phyloP scores from a whole-genome alignment of 2,888 invertebrate genomes.

The Platycheirus rosarum region DNA sequence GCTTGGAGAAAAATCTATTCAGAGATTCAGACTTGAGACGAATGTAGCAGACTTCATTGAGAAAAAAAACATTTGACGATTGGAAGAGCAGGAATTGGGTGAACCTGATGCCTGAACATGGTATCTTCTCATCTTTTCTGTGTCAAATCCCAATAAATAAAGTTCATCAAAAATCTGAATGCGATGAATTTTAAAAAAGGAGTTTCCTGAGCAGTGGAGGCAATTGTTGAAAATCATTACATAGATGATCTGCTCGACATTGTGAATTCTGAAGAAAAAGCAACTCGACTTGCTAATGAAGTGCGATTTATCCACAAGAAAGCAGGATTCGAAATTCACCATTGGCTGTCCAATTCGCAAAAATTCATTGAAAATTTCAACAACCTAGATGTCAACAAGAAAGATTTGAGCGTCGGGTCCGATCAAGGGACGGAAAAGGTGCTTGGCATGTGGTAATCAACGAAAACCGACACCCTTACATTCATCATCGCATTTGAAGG shows the following conservation, averaged over 20 bases:
- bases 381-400: not conserved
- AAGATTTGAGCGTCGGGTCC: too few species aligned
- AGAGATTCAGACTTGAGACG: too few species aligned
- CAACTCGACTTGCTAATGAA: too few species aligned
- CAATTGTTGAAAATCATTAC: not conserved
- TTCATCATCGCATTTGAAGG: not conserved
- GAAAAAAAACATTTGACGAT: not conserved
- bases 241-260: not conserved
- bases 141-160: not conserved
- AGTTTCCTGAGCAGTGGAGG: not conserved
- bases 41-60: too few species aligned
- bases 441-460: not conserved
- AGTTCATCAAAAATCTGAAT: too few species aligned
- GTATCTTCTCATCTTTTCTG: not conserved
- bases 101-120: too few species aligned
- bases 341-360: not conserved
- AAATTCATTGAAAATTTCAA: slow-evolving; percentile 1
- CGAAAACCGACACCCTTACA: not conserved
- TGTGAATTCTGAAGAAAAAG: too few species aligned
- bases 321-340: not conserved
- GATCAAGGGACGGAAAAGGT: not conserved
- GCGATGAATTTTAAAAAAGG: not conserved
- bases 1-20: too few species aligned
- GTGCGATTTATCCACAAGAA: not conserved
- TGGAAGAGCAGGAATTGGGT: too few species aligned